phyloP scores from a whole-genome alignment of 2,888 invertebrate genomes.

The Euzetes globulus region DNA sequence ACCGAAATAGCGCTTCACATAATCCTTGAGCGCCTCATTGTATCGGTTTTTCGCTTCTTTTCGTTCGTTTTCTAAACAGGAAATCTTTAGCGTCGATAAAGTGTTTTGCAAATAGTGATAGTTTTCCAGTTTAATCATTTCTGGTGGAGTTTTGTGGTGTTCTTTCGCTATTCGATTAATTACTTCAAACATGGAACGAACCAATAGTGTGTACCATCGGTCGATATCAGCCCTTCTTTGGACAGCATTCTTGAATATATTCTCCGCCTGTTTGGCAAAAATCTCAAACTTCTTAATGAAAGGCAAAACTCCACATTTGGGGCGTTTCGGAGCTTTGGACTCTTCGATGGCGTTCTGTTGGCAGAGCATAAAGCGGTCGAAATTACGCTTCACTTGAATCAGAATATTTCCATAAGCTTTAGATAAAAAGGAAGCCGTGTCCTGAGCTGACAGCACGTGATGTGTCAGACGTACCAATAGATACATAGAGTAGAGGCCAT shows the following conservation, averaged over 20 bases:
- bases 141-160: conserved; percentile 82
- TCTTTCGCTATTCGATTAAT: conserved; percentile 69
- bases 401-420: conserved; percentile 77
- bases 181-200: conserved; percentile 74
- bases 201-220: conserved; percentile 75
- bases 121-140: conserved; percentile 91
- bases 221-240: conserved; percentile 82
- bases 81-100: conserved; percentile 78
- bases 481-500: conserved; percentile 90
- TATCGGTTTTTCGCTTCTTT: conserved; percentile 86
- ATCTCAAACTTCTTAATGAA: conserved; percentile 85
- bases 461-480: conserved; percentile 82
- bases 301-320: conserved; percentile 79
- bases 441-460: conserved; percentile 83
- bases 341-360: conserved; percentile 59
- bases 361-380: conserved; percentile 73
- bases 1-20: conserved; percentile 91
- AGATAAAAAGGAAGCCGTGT: conserved; percentile 74
- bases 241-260: conserved; percentile 68
- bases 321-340: conserved; percentile 61
- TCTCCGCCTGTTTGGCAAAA: conserved; percentile 77
- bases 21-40: conserved; percentile 76
- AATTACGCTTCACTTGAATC: conserved; percentile 78
- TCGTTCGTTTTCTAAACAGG: conserved; percentile 73
- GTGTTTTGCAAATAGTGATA: conserved; percentile 85